Percentiles rank a stretch among this genome's conserved stretches.
phyloP scores from a whole-genome alignment of 2,888 invertebrate species.

The Anaspis maculata region DNA sequence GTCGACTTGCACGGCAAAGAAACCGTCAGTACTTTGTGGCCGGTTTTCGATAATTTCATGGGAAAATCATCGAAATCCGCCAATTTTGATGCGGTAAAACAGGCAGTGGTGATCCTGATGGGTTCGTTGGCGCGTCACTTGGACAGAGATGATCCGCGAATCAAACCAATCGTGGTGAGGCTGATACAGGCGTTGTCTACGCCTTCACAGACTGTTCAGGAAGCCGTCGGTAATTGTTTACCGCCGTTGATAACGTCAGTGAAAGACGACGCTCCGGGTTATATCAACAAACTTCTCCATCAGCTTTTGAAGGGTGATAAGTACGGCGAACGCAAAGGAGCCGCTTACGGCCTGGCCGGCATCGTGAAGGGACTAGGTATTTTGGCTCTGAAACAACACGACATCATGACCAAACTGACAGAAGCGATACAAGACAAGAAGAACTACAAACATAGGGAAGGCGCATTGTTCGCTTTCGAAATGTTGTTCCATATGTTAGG shows the following conservation, averaged over 20 bases:
- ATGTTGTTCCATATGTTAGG: conserved; percentile 93
- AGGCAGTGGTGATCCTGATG: conserved; percentile 94
- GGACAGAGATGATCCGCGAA: conserved; percentile 78
- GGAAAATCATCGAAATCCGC: conserved; percentile 88
- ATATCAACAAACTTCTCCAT: conserved; percentile 80
- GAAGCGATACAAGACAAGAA: conserved; percentile 96
- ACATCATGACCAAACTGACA: conserved; percentile 90
- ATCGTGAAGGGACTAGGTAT: conserved; percentile 96
- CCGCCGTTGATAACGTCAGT: conserved; percentile 90
- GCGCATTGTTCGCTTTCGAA: conserved; percentile 94
- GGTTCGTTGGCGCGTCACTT: conserved; percentile 95
- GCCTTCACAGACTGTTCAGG: conserved; percentile 96
- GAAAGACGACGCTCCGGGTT: conserved; percentile 79
- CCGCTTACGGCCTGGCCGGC: conserved; percentile 95
- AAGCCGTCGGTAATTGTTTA: conserved; percentile 93
- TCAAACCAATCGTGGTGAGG: conserved; percentile 89
- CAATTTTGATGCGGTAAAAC: conserved; percentile 84
- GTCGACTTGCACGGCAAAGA: conserved; percentile 90
- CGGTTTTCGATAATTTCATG: conserved; percentile 89
- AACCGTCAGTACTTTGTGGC: conserved; percentile 66
- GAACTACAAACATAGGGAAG: conserved; percentile 88
- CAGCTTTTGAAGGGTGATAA: conserved; percentile 84
- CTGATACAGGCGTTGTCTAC: conserved; percentile 88
- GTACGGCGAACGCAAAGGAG: conserved; percentile 89
- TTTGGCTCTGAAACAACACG: conserved; percentile 85